Conservation (phyloP, 1,140 invertebrate species). For the Nebria ingens region DNA sequence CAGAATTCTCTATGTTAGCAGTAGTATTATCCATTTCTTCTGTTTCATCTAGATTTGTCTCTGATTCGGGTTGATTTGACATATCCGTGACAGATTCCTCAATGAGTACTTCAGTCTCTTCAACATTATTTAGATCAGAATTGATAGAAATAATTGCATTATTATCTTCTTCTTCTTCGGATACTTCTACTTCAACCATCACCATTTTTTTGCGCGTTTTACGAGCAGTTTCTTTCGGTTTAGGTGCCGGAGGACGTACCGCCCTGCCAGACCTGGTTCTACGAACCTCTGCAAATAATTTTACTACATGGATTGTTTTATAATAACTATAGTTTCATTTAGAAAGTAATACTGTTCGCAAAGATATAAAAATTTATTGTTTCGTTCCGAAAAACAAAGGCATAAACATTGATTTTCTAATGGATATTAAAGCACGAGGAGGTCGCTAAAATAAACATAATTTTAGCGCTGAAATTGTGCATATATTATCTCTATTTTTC, state of each 20-base stretch:
- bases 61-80: background rate
- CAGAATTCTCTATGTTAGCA: conserved; percentile 6
- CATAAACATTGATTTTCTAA: too few species aligned
- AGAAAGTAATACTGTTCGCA: too few species aligned
- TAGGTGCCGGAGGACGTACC: conserved; percentile 15
- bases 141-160: background rate
- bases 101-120: background rate
- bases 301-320: too few species aligned
- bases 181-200: conserved; percentile 29
- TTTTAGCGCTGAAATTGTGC: too few species aligned
- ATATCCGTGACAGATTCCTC: conserved; percentile 9
- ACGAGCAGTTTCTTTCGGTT: conserved; percentile 17
- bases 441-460: too few species aligned
- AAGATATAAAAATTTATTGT: too few species aligned
- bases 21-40: conserved; percentile 11
- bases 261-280: conserved; percentile 26
- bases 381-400: too few species aligned
- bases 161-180: conserved; percentile 26
- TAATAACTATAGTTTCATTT: too few species aligned
- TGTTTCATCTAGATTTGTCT: conserved; percentile 11
- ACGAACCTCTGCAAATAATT: conserved; percentile 14
- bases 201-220: conserved; percentile 29
- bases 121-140: conserved; percentile 12
- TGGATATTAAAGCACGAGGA: too few species aligned
- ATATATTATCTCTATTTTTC: too few species aligned